phyloP scores from a whole-genome alignment of 2,888 invertebrate species.

The Dasypogon diadema region DNA sequence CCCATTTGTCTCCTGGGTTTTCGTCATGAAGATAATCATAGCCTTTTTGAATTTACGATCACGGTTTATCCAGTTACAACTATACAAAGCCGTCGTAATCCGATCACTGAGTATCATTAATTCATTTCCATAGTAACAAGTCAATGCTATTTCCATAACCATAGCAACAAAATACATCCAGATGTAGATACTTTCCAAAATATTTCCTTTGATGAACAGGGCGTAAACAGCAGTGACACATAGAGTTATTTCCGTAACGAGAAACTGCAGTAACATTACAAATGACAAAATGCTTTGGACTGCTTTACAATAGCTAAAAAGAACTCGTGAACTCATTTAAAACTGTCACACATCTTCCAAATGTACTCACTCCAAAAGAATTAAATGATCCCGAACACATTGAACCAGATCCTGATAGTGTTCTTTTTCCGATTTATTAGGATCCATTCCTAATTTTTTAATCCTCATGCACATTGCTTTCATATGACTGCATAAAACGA shows the following conservation, averaged over 20 bases:
- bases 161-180: constrained; percentile 12
- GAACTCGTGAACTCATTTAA: too few relatives aligned
- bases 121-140: constrained; percentile 16
- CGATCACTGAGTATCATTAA: not conserved
- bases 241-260: not conserved
- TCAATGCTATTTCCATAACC: not conserved
- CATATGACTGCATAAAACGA: constrained; percentile 3
- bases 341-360: too few relatives aligned
- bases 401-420: constrained; percentile 7
- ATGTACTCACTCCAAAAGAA: constrained; percentile 16
- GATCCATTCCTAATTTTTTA: constrained; percentile 6
- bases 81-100: constrained; percentile 22
- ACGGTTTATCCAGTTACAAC: constrained; percentile 18
- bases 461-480: not conserved
- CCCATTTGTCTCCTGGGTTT: not conserved
- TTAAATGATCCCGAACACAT: constrained; percentile 15
- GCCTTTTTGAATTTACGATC: constrained; percentile 26
- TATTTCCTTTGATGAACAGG: not conserved
- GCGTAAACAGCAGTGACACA: constrained; percentile 28
- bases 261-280: constrained; percentile 5
- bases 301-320: constrained; percentile 9
- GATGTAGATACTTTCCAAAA: constrained; percentile 10
- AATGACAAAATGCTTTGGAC: constrained; percentile 5
- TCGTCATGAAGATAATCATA: constrained; percentile 26
- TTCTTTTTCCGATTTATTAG: constrained; percentile 13